A percentile compares a stretch with the other conserved stretches of the same genome.
phyloP scores from a whole-genome alignment of 37 sponge, comb jelly and placozoan genomes.

The Mnemiopsis leidyi region DNA sequence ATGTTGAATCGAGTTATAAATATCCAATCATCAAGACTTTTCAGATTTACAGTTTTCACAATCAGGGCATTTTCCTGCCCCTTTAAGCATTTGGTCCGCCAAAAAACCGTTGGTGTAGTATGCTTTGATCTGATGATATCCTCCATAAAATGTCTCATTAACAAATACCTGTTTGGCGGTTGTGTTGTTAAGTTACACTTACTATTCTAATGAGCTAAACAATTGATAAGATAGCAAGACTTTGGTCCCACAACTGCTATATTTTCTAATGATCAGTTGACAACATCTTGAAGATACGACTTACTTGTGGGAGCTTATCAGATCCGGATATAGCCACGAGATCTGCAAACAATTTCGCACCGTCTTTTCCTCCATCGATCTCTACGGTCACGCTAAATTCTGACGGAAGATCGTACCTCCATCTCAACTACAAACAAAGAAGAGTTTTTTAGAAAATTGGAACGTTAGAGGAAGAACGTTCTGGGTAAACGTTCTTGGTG shows the following conservation, averaged over 20 bases:
- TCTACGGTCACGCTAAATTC: background rate
- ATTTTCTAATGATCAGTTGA: no score
- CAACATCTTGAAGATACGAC: background rate
- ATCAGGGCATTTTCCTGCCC: conserved; percentile 11
- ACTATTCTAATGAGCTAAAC: no score
- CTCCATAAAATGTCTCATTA: background rate
- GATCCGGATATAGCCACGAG: background rate
- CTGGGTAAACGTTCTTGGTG: background rate
- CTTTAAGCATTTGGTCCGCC: background rate
- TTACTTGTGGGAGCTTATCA: background rate
- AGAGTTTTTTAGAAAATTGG: background rate
- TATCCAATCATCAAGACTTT: conserved; percentile 19
- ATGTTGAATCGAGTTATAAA: no score
- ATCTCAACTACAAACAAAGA: background rate
- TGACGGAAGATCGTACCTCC: conserved; percentile 43
- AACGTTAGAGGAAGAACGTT: background rate
- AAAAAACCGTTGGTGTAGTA: conserved; percentile 5
- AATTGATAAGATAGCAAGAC: no score
- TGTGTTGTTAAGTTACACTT: no score
- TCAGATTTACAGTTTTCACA: conserved; percentile 21
- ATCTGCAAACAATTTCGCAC: background rate
- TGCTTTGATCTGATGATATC: background rate
- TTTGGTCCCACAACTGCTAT: no score
- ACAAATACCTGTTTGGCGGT: background rate
- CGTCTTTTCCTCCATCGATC: conserved; percentile 16